Percentiles rank a stretch among this genome's conserved stretches.
Evolutionary conservation across 2,888 invertebrate genomes (phyloP).

Genomic region (Cephus nigrinus): DNA sequence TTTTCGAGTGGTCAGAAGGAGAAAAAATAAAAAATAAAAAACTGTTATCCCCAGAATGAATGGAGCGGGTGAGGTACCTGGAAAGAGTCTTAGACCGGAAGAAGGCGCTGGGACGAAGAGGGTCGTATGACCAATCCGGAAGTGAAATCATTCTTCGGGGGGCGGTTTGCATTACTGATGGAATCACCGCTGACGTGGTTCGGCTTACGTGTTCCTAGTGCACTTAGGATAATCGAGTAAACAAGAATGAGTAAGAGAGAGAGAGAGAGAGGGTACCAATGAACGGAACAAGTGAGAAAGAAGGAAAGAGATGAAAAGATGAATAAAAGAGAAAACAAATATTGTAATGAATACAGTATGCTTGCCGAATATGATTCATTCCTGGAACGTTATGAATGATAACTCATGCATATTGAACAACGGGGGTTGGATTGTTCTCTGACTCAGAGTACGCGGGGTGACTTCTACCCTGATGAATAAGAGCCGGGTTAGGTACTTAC

Average conservation of each 20-base stretch:
- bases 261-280: slow-evolving; percentile 1
- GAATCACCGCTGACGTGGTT: neutral
- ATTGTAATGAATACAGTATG: slow-evolving; percentile 10
- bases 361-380: slow-evolving; percentile 45
- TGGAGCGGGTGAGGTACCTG: neutral
- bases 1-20: neutral
- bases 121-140: neutral
- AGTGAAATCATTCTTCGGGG: neutral
- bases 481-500: slow-evolving; percentile 21
- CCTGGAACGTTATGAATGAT: slow-evolving; percentile 45
- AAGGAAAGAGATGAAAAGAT: neutral
- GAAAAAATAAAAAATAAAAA: no score
- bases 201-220: neutral
- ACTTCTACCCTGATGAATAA: slow-evolving; percentile 26
- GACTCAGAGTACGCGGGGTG: slow-evolving; percentile 31
- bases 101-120: neutral
- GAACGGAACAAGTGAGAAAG: slow-evolving; percentile 15
- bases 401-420: slow-evolving; percentile 57
- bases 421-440: slow-evolving; percentile 38
- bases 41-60: neutral
- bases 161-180: neutral
- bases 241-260: neutral
- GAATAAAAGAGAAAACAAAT: slow-evolving; percentile 29
- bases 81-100: neutral
- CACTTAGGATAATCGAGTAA: slow-evolving; percentile 9